Evolutionary conservation across 2,888 invertebrate species (phyloP).

Genomic region (Ceriagrion tenellum): DNA sequence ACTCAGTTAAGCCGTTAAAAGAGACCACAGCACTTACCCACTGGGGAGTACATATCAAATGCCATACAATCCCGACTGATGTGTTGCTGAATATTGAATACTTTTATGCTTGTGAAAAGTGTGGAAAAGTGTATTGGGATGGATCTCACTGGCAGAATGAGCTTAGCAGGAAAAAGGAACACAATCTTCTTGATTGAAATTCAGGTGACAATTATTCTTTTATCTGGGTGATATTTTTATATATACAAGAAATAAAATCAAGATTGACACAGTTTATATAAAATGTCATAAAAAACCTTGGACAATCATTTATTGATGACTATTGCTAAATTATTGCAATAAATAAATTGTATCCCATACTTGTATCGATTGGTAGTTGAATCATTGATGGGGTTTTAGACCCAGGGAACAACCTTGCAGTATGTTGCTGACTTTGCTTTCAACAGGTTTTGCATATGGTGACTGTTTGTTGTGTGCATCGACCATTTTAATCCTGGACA

Average conservation of each 20-base stretch:
- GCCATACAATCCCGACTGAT: conserved; percentile 79
- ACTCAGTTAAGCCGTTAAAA: background rate
- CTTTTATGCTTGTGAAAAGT: conserved; percentile 85
- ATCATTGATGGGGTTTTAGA: no score
- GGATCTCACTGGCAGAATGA: conserved; percentile 78
- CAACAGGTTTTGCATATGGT: no score
- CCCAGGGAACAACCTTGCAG: no score
- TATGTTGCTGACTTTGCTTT: no score
- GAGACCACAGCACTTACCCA: background rate
- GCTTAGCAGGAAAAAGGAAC: conserved; percentile 43
- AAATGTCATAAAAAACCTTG: background rate
- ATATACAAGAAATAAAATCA: background rate
- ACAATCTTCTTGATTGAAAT: conserved; percentile 12
- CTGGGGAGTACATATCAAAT: conserved; percentile 71
- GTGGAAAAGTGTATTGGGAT: conserved; percentile 89
- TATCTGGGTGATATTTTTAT: background rate
- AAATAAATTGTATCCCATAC: background rate
- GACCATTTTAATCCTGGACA: no score
- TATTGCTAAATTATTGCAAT: background rate
- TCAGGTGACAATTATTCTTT: background rate
- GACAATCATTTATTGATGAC: background rate
- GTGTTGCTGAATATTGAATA: conserved; percentile 78
- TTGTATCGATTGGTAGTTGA: background rate
- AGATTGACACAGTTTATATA: background rate
- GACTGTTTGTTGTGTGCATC: no score